Percentiles rank a stretch among this genome's conserved stretches.
phyloP scores from a whole-genome alignment of 2,113 vertebrate genomes.

The Copsychus sechellarum region DNA sequence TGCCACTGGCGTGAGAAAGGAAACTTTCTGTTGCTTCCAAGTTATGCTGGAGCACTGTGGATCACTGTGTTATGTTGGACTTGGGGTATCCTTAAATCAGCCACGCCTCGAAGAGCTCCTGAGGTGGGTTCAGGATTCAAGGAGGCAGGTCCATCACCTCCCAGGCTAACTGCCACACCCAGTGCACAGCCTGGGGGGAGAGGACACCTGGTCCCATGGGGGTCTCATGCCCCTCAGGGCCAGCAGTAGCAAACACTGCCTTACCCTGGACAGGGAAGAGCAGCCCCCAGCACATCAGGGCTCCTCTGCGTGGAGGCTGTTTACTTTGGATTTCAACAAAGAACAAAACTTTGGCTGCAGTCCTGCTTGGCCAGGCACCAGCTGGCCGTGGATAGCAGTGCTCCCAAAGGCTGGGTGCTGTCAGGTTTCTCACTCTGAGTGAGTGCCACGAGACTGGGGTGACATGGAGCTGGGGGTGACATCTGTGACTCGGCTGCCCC shows the following conservation, averaged over 20 bases:
- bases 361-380: background rate
- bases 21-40: background rate
- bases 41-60: background rate
- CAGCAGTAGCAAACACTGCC: background rate
- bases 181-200: accelerated
- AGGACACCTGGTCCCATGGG: accelerated
- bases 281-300: background rate
- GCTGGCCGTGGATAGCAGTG: background rate
- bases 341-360: conserved; percentile 30
- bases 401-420: background rate
- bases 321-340: conserved; percentile 15
- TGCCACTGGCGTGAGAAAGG: background rate
- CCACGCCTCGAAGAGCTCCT: background rate
- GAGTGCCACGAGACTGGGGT: background rate
- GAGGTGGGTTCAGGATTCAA: background rate
- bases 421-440: background rate
- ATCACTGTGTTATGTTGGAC: background rate
- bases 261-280: background rate
- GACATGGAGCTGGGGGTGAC: background rate
- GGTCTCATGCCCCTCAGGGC: background rate
- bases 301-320: background rate
- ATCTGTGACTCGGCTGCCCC: accelerated
- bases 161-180: background rate
- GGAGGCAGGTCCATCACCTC: background rate
- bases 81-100: background rate